A percentile compares a stretch with the other conserved stretches of the same genome.
These are phyloP conservation scores for Hydractinia echinata DNA, from an alignment of 30 jellyfish, hydroid and myxozoan species.

Conservation along the genomic window DNA sequence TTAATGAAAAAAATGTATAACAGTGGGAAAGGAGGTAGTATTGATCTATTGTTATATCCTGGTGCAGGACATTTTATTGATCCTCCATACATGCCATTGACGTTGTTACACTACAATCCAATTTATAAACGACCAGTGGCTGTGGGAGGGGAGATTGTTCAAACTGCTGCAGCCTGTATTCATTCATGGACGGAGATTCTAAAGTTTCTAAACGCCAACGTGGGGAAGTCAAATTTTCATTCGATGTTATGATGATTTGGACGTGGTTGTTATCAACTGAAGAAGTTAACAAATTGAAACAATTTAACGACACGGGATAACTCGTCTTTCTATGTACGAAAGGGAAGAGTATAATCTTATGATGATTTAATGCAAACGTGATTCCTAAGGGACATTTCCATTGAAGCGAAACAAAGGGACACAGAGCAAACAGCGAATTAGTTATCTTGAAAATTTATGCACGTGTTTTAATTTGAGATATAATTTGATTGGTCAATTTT, in stretches of 20 bases:
- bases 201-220: conserved; percentile 25
- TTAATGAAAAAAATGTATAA: neutral
- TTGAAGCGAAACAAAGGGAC: no score
- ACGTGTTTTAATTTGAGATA: no score
- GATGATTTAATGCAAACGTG: no score
- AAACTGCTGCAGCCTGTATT: conserved; percentile 63
- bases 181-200: conserved; percentile 57
- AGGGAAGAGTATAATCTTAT: no score
- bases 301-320: no score
- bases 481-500: no score
- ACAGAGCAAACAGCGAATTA: no score
- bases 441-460: no score
- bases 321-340: no score
- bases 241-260: neutral
- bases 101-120: conserved; percentile 5
- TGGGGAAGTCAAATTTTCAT: neutral
- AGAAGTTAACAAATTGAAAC: no score
- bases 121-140: neutral
- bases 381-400: no score
- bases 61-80: conserved; percentile 72
- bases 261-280: neutral
- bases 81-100: conserved; percentile 64
- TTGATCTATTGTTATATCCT: conserved; percentile 25
- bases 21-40: conserved; percentile 1
- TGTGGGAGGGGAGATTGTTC: conserved; percentile 56